A percentile compares a stretch with the other conserved stretches of the same genome.
Conservation (phyloP, 2,888 invertebrate species). For the Dyspetes luteomarginatus region DNA sequence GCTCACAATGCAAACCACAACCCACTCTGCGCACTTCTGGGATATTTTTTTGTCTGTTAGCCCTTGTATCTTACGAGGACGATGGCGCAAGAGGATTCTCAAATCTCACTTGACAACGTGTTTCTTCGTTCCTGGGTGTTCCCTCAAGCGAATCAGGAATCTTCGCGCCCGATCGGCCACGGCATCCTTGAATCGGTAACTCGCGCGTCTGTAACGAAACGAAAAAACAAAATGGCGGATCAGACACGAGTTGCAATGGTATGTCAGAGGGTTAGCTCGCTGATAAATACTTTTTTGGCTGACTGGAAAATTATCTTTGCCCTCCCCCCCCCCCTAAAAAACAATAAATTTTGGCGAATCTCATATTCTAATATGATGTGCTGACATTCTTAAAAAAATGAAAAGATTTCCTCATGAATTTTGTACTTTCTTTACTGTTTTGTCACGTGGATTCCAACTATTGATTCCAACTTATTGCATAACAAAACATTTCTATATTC, state of each 20-base stretch:
- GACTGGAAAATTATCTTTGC: too few relatives aligned
- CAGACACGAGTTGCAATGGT: conserved; percentile 11
- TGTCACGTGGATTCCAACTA: neutral
- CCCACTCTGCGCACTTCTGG: neutral
- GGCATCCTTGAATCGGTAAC: conserved; percentile 72
- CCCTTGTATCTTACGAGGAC: neutral
- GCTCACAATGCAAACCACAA: neutral
- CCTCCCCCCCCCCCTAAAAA: too few relatives aligned
- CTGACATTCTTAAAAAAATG: too few relatives aligned
- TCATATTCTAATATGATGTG: too few relatives aligned
- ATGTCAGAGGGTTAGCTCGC: too few relatives aligned
- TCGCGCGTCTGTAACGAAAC: conserved; percentile 64
- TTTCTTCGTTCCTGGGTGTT: conserved; percentile 25
- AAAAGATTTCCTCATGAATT: too few relatives aligned
- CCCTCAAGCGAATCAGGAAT: conserved; percentile 68
- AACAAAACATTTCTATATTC: conserved; percentile 14
- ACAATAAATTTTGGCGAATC: too few relatives aligned
- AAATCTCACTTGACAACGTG: too few relatives aligned
- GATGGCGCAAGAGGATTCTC: neutral
- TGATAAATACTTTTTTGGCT: too few relatives aligned
- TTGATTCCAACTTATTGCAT: neutral
- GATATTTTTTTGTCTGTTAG: neutral
- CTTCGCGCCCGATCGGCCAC: conserved; percentile 72
- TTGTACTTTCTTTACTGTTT: too few relatives aligned
- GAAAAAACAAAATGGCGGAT: conserved; percentile 19